Base-by-base conservation (phyloP, 1,140 invertebrate genomes). In the Spodoptera litura region DNA sequence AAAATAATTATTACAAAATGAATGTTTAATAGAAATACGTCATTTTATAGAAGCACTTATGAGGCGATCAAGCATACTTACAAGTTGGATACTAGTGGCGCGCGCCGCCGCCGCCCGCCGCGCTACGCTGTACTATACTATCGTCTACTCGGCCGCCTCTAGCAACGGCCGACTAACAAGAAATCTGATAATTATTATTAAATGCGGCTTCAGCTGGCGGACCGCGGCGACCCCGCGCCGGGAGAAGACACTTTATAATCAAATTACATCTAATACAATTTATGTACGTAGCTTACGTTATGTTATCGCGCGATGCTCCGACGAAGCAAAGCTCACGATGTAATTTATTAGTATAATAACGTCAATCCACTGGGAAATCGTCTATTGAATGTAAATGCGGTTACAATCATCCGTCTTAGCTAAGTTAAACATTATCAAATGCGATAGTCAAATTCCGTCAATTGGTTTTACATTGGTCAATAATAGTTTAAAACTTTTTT, bases 1-100 rank as follows among this genome's bases (percentile, higher is more conserved):
- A 94, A 91, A 83, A 85, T 89, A 89, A 91, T 85, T 73, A 87
- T 85, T 84, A 82, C 38, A 75, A 52, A 85, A 84, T 82, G 78
- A 84, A 84, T 83, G 83, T 82, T 76, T 80, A 66, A 80, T 83
- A 84, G 82, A 89, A 82, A 87, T 83, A 89, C 88, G 84, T 86
- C 87, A 89, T 83, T 85, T 88, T 87, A 70, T 91, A 89, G 84
- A 94, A 94, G 92, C 92, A 90, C 88, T 90, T 88, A 89, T 81
- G 88, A 92, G 89, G 93, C 93, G 88, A 84, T 83, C 83, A 93
- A 94, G 92, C 91, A 85, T 94, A 93, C 89, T 91, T 93, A 94
- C 88, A 91, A 85, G 55, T 88, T 78, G 76, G 58, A 81, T 85
- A 86, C 74, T 79, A 78, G 66, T 70, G 64, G 74, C 78, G 82